Evolutionary conservation across 2,888 invertebrate genomes (phyloP), one percentile per base, ranked within the genome.

Genomic region (Sarcophaga subvicina): DNA sequence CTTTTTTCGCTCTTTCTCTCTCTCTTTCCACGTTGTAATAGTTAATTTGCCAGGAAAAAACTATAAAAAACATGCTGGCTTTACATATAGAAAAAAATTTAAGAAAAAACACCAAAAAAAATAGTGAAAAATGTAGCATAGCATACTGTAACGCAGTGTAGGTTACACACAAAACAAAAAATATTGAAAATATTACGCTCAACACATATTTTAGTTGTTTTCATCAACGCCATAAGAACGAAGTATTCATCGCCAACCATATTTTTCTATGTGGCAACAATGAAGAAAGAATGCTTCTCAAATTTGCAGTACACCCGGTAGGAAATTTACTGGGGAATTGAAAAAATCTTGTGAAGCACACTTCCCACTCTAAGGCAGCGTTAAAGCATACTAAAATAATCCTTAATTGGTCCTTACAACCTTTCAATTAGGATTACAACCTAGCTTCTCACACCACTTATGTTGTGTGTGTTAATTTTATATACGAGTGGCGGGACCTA

Each of bases 121-220:
- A 25, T 17, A n/a, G 2, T 63, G 20, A 47, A 64, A 75, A 75
- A 47, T 17, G 17, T n/a, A 1, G 37, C 37, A 25, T 8, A 63
- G 47, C 63, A 73, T 49, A 12, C 25, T 20, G 49, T 27, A 27
- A 47, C n/a, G 27, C 64, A 64, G 54, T 54, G 5, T 11, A 49
- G 49, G 12, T 14, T 49, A 49, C 11, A 49, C 25, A 17, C 27
- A 6, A 75, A 75, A 75, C 6, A 37, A 37, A 37, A 37, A 25
- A 64, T 75, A 75, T 64, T 75, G 75, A 27, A 64, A 54, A 64
- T 49, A 5, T 75, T 64, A 75, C 47, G 64, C 11, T 49, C n/a
- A 75, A 75, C 75, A 75, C 64, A 75, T 54, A 64, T 54, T 75
- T 75, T 54, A 64, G 27, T 25, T 75, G 64, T 66, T 75, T 75